A percentile compares a stretch with the other conserved stretches of the same genome.
These are phyloP conservation scores for Regulus satrapa DNA, from an alignment of 2,113 vertebrate genomes.

Conservation along the genomic window DNA sequence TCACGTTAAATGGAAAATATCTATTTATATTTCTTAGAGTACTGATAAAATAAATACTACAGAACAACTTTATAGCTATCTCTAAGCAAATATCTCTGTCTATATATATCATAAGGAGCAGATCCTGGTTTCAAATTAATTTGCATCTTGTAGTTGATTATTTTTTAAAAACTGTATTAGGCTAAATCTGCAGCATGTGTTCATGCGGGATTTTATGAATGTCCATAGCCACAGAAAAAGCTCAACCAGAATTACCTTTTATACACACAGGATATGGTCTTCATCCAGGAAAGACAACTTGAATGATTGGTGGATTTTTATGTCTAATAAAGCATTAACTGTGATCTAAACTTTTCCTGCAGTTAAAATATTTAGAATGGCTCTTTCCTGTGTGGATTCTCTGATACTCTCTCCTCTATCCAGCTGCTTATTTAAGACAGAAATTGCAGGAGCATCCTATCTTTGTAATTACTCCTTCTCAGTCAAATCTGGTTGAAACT, in stretches of 20 bases:
- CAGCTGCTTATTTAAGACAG: background rate
- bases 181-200: background rate
- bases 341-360: background rate
- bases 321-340: slow-evolving; percentile 8
- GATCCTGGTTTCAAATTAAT: background rate
- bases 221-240: background rate
- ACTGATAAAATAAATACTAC: background rate
- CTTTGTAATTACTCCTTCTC: background rate
- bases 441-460: background rate
- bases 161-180: background rate
- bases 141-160: background rate
- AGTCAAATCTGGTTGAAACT: background rate
- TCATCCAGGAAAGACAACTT: background rate
- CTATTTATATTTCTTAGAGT: background rate
- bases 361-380: background rate
- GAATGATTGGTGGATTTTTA: slow-evolving; percentile 4
- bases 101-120: background rate
- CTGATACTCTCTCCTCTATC: background rate
- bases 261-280: background rate
- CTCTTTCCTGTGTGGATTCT: slow-evolving; percentile 6
- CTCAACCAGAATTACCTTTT: background rate
- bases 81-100: background rate
- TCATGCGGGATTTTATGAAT: background rate
- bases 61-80: background rate
- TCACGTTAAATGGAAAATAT: background rate